Conservation (phyloP, 2,888 invertebrate species). For the Eustalomyia histrio region DNA sequence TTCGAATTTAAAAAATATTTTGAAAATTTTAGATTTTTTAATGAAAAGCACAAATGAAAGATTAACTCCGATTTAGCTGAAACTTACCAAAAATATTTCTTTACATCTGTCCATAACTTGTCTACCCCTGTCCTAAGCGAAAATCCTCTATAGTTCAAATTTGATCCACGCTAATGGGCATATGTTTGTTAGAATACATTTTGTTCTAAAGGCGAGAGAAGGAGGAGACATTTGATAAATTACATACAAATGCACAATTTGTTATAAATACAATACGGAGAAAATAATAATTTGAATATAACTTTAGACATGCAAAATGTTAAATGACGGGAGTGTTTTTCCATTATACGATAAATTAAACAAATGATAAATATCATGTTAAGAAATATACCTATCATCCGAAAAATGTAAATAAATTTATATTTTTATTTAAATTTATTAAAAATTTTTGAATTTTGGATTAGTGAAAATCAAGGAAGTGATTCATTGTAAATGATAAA, state of each 20-base stretch:
- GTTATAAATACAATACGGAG: constrained; percentile 17
- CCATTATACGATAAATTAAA: constrained; percentile 7
- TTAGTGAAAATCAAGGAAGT: no score
- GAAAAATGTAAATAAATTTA: not conserved
- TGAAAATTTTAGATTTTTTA: no score
- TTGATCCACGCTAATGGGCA: no score
- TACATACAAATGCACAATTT: constrained; percentile 26
- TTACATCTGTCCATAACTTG: no score
- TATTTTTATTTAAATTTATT: not conserved
- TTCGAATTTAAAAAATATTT: no score
- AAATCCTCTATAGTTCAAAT: no score
- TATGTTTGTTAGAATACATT: not conserved
- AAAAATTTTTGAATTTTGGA: not conserved
- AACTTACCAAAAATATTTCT: no score
- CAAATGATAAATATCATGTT: constrained; percentile 3
- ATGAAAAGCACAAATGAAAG: no score
- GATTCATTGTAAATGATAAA: no score
- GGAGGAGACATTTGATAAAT: constrained; percentile 14
- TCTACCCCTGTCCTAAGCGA: no score
- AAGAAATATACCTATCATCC: not conserved
- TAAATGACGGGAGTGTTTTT: constrained; percentile 4
- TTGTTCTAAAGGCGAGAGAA: not conserved
- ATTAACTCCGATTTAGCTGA: no score
- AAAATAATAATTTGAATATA: constrained; percentile 38
- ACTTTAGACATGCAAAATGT: constrained; percentile 43